Evolutionary conservation across 2,888 invertebrate species (phyloP).

Genomic region (Tiphia femorata): DNA sequence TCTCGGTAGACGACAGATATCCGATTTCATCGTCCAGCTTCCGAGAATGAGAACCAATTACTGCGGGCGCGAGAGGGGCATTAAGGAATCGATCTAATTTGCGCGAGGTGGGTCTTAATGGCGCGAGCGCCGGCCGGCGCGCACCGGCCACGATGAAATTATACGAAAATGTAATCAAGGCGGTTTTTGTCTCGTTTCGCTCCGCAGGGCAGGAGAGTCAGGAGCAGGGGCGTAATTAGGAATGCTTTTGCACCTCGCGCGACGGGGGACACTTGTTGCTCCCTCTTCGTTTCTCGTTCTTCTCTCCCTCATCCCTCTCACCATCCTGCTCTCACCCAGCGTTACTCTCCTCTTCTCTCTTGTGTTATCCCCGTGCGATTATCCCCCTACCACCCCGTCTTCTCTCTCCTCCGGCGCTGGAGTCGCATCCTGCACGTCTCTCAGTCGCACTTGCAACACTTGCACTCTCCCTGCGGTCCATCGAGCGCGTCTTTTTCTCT

Average conservation of each 20-base stretch:
- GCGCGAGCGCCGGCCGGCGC: conserved; percentile 45
- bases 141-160: conserved; percentile 60
- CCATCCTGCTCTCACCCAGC: conserved; percentile 6
- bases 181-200: conserved; percentile 66
- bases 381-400: no score
- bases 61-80: conserved; percentile 50
- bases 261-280: conserved; percentile 67
- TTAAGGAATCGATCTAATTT: conserved; percentile 59
- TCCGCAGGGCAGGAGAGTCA: conserved; percentile 51
- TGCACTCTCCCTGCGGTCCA: no score
- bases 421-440: no score
- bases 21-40: conserved; percentile 52
- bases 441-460: no score
- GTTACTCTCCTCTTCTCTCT: conserved; percentile 15
- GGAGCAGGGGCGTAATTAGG: conserved; percentile 65
- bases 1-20: conserved; percentile 47
- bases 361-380: no score
- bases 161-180: conserved; percentile 67
- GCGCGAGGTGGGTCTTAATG: conserved; percentile 42
- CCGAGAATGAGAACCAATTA: conserved; percentile 58
- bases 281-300: conserved; percentile 19
- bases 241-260: conserved; percentile 65
- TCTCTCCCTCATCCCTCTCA: conserved; percentile 8
- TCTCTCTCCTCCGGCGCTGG: no score
- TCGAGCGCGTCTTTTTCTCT: no score